These are phyloP conservation scores for Xestia ashworthii DNA, from an alignment of 2,888 invertebrate species.

Conservation along the genomic window DNA sequence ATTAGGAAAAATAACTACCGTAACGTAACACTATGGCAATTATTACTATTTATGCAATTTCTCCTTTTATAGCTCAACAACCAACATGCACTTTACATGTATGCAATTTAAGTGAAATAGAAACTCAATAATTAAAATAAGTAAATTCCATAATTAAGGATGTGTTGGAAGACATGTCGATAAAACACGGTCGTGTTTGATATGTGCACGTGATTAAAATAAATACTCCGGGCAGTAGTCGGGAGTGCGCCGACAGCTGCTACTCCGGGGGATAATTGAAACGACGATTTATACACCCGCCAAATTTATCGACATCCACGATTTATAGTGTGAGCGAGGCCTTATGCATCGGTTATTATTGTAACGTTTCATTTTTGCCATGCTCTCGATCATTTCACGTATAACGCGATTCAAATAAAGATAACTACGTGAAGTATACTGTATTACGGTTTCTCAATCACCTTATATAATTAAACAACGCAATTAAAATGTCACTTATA, in stretches of 20 bases:
- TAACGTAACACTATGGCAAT: constrained; percentile 31
- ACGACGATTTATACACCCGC: constrained; percentile 88
- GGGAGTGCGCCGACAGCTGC: constrained; percentile 84
- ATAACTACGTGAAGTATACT: constrained; percentile 59
- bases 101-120: constrained; percentile 41
- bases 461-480: constrained; percentile 60
- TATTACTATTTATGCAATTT: constrained; percentile 42
- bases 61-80: constrained; percentile 24
- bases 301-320: constrained; percentile 88
- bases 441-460: constrained; percentile 59
- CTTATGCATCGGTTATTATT: constrained; percentile 72
- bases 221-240: constrained; percentile 86
- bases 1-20: constrained; percentile 55
- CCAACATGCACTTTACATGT: constrained; percentile 25
- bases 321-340: constrained; percentile 81
- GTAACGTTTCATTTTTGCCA: constrained; percentile 73
- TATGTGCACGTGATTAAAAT: constrained; percentile 87
- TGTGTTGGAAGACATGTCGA: constrained; percentile 78
- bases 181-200: constrained; percentile 78
- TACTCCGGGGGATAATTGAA: constrained; percentile 88
- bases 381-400: constrained; percentile 63
- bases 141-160: constrained; percentile 79
- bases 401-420: constrained; percentile 65
- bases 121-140: constrained; percentile 35
- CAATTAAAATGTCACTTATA: constrained; percentile 73